Base-by-base conservation (phyloP, 2,113 vertebrate genomes). In the Pionites leucogaster region DNA sequence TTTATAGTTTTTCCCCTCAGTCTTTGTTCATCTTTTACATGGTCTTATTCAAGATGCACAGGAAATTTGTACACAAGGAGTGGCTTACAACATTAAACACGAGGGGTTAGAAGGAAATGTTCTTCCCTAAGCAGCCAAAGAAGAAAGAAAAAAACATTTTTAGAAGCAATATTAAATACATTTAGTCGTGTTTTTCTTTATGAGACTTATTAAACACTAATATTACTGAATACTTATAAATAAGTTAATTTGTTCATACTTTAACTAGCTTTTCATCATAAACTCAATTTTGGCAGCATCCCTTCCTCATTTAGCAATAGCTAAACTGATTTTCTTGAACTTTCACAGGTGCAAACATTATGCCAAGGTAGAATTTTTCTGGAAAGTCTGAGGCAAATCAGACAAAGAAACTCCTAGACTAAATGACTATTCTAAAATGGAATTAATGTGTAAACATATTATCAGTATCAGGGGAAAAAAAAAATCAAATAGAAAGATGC, bases 311-410 rank as follows among this genome's bases (percentile, higher is more conserved):
- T 63, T 10, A 60, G 59, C 11, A 85, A 92, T 88, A 77, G 13
- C 18, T 62, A 33, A 88, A 88, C 33, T 5, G 0, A 67, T 65
- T 91, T 93, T 74, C 85, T 64, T 82, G 41, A 88, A 78, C 63
- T 69, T 88, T 69, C 67, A 65, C 49, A 92, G 68, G 86, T 94
- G 60, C 63, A 92, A 95, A 70, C 3, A 90, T 92, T 42, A 44
- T 62, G 63, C 47, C 78, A 92, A 90, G 24, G n/a, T 60, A 68
- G 31, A 96, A 76, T 71, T 88, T 85, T 96, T 88, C 71, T 88
- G 88, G 64, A 69, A 95, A 94, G 47, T 82, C 71, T 92, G 79
- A 88, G 17, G 23, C 20, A 91, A 95, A 96, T 94, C 71, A 94
- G 59, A 84, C 82, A 64, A 78, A 65, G 57, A 92, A 94, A 91